phyloP scores from a whole-genome alignment of 2,888 invertebrate species.

The Apeira syringaria region DNA sequence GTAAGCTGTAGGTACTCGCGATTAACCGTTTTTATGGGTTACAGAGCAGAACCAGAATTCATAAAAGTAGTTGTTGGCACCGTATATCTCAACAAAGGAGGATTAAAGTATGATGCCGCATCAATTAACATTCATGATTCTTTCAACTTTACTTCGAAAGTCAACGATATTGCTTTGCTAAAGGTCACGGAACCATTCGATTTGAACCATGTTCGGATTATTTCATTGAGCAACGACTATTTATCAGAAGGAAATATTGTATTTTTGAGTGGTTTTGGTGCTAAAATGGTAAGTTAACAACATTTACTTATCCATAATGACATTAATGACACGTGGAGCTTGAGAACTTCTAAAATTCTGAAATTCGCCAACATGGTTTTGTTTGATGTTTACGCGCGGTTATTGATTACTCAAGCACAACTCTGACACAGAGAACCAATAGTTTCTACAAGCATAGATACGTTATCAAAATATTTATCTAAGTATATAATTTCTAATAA shows the following conservation, averaged over 20 bases:
- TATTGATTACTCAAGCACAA: too few relatives aligned
- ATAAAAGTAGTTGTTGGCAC: conserved; percentile 66
- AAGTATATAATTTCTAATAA: too few relatives aligned
- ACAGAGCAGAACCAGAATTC: conserved; percentile 53
- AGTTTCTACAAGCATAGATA: too few relatives aligned
- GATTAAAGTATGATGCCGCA: conserved; percentile 44
- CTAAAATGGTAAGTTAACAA: conserved; percentile 45
- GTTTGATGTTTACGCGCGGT: too few relatives aligned
- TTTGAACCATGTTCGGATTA: conserved; percentile 38
- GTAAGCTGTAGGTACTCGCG: too few relatives aligned
- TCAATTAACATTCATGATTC: conserved; percentile 48
- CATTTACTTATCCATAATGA: too few relatives aligned
- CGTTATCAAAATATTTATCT: too few relatives aligned
- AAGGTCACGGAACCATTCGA: conserved; percentile 52
- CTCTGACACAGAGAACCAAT: too few relatives aligned
- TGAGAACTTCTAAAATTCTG: too few relatives aligned
- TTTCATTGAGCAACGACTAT: conserved; percentile 41
- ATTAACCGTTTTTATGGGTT: conserved; percentile 29
- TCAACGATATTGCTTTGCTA: conserved; percentile 66
- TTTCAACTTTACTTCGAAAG: conserved; percentile 46
- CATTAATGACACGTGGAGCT: too few relatives aligned
- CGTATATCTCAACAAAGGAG: conserved; percentile 55
- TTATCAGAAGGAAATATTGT: conserved; percentile 57
- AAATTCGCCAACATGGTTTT: too few relatives aligned
- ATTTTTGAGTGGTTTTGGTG: conserved; percentile 65